Evolutionary conservation across 2,113 vertebrate species (phyloP).

Genomic region (Alouatta palliata): DNA sequence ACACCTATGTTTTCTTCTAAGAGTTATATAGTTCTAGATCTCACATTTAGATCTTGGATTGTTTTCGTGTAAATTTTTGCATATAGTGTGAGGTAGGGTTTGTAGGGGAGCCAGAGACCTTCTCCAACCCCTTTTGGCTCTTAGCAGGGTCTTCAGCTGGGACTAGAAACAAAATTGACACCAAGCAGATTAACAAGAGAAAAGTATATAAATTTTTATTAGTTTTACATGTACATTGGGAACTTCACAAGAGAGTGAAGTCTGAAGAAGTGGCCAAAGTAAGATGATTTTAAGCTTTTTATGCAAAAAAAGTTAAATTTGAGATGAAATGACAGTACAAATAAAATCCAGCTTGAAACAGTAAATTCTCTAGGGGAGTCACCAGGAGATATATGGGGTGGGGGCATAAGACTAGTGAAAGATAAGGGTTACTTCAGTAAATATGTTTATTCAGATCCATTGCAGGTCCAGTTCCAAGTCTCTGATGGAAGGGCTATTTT

Average conservation of each 20-base stretch:
- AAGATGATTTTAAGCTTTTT: no score
- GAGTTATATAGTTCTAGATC: not conserved
- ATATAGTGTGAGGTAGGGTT: not conserved
- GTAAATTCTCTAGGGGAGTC: not conserved
- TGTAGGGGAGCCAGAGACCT: no score
- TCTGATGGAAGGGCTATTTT: not conserved
- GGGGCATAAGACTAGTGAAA: not conserved
- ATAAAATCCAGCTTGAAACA: not conserved
- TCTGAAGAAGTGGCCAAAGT: no score
- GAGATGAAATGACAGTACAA: not conserved
- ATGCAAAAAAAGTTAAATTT: not conserved
- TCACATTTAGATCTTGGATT: not conserved
- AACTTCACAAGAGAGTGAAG: no score
- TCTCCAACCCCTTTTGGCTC: no score
- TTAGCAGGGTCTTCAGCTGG: no score
- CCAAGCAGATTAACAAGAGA: no score
- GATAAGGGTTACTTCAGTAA: not conserved
- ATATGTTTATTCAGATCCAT: no score
- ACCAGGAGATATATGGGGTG: not conserved
- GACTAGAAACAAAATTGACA: no score
- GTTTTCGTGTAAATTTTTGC: conserved; percentile 15
- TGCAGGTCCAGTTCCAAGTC: not conserved
- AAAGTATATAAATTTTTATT: no score
- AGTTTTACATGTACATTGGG: no score
- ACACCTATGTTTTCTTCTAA: not conserved